Percentiles rank a stretch among this genome's conserved stretches.
phyloP scores from a whole-genome alignment of 2,888 invertebrate genomes.

The Pollenia labialis region DNA sequence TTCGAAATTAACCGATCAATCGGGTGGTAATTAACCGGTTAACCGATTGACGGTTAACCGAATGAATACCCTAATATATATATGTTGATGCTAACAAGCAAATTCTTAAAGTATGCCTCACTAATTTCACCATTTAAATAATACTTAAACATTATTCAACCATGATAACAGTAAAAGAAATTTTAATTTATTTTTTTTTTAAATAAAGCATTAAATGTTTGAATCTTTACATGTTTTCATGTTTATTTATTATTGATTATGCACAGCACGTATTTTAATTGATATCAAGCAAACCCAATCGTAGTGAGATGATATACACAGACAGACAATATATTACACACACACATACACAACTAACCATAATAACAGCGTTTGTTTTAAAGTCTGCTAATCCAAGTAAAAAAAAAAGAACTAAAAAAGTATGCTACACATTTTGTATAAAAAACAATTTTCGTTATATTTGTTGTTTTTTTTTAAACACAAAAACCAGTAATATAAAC shows the following conservation, averaged over 20 bases:
- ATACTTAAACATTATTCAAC: not conserved
- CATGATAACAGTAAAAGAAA: not conserved
- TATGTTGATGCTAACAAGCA: too few species aligned
- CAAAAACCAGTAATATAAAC: not conserved
- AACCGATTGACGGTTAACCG: too few species aligned
- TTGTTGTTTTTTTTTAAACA: slow-evolving; percentile 40
- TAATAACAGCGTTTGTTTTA: slow-evolving; percentile 13
- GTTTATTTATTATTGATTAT: slow-evolving; percentile 64
- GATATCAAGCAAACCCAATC: slow-evolving; percentile 77
- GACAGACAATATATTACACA: not conserved
- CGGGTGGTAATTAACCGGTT: too few species aligned
- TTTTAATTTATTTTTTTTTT: not conserved
- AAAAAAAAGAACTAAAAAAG: slow-evolving; percentile 56
- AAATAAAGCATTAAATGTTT: slow-evolving; percentile 4
- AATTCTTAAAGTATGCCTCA: not conserved
- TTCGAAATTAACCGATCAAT: too few species aligned
- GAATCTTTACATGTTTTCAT: slow-evolving; percentile 42
- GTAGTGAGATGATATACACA: slow-evolving; percentile 51
- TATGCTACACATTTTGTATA: slow-evolving; percentile 63
- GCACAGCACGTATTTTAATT: slow-evolving; percentile 82
- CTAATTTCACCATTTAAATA: not conserved
- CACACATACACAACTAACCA: slow-evolving; percentile 35
- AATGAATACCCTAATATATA: too few species aligned
- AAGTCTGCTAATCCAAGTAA: not conserved
- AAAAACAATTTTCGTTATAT: slow-evolving; percentile 43